Base-by-base conservation (phyloP, 2,888 invertebrate species). In the Anodontia alba region DNA sequence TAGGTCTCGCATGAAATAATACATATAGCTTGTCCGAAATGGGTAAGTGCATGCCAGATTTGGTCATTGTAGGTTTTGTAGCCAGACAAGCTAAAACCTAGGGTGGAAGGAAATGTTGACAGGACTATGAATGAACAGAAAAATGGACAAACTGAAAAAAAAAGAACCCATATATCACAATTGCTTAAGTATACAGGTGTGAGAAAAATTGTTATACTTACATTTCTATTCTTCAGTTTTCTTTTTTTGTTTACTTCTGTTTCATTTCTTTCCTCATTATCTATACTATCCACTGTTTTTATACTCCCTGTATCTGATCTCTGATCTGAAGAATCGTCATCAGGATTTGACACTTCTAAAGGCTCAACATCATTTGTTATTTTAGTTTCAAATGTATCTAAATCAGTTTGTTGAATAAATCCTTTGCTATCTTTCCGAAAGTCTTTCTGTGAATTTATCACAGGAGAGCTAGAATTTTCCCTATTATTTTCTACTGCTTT, bases 321-420 rank as follows among this genome's bases (percentile, higher is more conserved):
- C 62, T 90, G 88, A 76, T 92, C 92, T 0, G 88, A 88, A 10
- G 80, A 77, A 67, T 92, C 90, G 57, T 91, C 90, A 67, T 90
- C 90, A 8, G 88, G 88, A 67, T 90, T 90, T 15, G 91, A 90
- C 74, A 89, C 87, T 68, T 90, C 90, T 46, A 84, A 78, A 10
- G 87, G 84, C 46, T 87, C 86, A 38, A 83, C 72, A 70, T 87
- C 87, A 62, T 87, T 87, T 8, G 86, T 85, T 46, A 89, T 80
- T 73, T 87, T 88, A 20, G 91, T 91, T 80, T 91, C 92, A 81
- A 90, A 88, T 12, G 92, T 91, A 79, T 92, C 92, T 31, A 92
- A 80, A 80, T 92, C 92, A 38, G 92, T 92, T 67, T 91, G 91
- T 31, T 90, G 92, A 62, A 92, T 87, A 57, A 87, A 86, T 23